Base-by-base conservation (phyloP, 2,113 vertebrate genomes). In the Phalacrocorax aristotelis region DNA sequence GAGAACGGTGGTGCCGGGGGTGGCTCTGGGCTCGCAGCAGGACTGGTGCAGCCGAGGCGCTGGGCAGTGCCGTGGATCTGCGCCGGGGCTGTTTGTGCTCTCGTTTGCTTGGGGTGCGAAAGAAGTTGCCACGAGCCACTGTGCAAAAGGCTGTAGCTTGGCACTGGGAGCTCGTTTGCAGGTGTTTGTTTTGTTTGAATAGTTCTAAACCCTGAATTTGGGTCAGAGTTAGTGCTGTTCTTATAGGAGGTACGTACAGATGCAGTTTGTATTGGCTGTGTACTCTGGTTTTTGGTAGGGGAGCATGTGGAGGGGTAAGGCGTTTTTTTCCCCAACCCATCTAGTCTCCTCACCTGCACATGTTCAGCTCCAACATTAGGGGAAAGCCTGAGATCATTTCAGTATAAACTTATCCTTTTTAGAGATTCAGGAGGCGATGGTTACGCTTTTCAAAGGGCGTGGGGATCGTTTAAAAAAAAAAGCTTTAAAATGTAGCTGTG, bases 171-270 rank as follows among this genome's bases (percentile, higher is more conserved):
- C 36, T 30, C 20, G 4, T 27, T 54, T 54, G 22, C 38, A 46
- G 48, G 57, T 12, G 18, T 38, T 54, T 5, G 5, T 21, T 22
- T 5, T 21, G 13, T 38, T 4, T 23, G 38, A 38, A 6, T 19
- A n/a, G 58, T 25, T 65, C 30, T 57, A 9, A 55, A 17, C 5
- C 6, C 68, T 17, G 42, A 11, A 8, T 49, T 17, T 9, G 51
- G 60, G 34, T 36, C 23, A 8, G 57, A 8, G 42, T 20, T 23
- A 4, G 58, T 6, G 65, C 75, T 62, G 60, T 11, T 15, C 1
- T 2, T 5, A 1, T 3, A 16, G 57, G 85, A 14, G 30, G 1
- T 11, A 4, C 0, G 9, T 9, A 6, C 40, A 13, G 12, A 3
- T 19, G 4, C 5, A 1, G 40, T 27, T 71, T 11, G 38, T 7